Base-by-base conservation (phyloP, 2,113 vertebrate species). In the Eubucco bourcierii region DNA sequence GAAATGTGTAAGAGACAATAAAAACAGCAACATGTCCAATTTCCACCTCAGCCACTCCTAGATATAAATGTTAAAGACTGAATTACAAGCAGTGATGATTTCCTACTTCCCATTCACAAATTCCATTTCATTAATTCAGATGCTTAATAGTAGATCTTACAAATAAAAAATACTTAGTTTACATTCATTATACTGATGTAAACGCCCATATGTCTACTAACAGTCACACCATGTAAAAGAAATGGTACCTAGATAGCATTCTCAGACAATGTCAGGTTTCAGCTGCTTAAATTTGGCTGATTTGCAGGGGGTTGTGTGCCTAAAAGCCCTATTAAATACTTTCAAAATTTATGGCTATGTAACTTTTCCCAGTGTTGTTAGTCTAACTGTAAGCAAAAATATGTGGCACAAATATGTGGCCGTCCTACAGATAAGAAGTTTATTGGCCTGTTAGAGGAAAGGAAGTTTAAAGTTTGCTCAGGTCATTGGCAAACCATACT, bases 181-280 rank as follows among this genome's bases (percentile, higher is more conserved):
- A 75, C 44, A 24, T 53, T 93, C 28, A 18, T 92, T 93, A 84
- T 88, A 87, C 63, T 79, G n/a, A 78, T 75, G 61, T 76, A 79
- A 94, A 94, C 72, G 0, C 18, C 39, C n/a, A 12, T 79, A 47
- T 46, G 10, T 79, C 80, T 76, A 7, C 46, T 68, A 61, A n/a
- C 4, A 53, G 53, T 25, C 44, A 21, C 27, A 50, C 15, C 12
- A 28, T 5, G 6, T 74, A 64, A n/a, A 64, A 80, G 73, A 83
- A 89, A 75, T 21, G 18, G 39, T 73, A 82, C 58, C 53, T 52
- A 47, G 67, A 15, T 17, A 53, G n/a, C 53, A 50, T 29, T 90
- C 86, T 15, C 53, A 75, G 80, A 88, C 0, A 65, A 84, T 8
- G 1, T 59, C 47, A 65, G n/a, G 18, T 74, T 91, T 77, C 79